phyloP scores from a whole-genome alignment of 2,888 invertebrate species.

The Oegoconia quadripuncta region DNA sequence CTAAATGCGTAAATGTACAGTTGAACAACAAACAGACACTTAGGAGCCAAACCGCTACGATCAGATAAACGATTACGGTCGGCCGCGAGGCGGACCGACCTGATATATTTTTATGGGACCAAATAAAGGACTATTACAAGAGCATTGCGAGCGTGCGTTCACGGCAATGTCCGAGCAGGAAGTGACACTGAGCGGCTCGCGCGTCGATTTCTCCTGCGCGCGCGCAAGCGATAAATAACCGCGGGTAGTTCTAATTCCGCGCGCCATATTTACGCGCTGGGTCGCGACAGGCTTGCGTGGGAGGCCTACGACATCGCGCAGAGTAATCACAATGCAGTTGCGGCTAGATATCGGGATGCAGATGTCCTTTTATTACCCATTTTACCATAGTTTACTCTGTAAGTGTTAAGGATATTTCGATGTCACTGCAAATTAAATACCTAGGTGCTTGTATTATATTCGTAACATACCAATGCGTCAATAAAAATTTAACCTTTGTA shows the following conservation, averaged over 20 bases:
- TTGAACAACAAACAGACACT: slow-evolving; percentile 26
- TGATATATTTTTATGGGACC: slow-evolving; percentile 54
- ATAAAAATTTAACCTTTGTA: too few relatives aligned
- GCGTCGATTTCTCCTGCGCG: slow-evolving; percentile 36
- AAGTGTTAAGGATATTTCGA: background rate
- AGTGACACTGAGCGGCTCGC: slow-evolving; percentile 42
- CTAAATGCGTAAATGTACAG: slow-evolving; percentile 9
- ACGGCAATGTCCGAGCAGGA: slow-evolving; percentile 52
- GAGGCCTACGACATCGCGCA: slow-evolving; percentile 39
- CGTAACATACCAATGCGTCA: too few relatives aligned
- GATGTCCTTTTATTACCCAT: slow-evolving; percentile 28
- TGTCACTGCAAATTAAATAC: too few relatives aligned
- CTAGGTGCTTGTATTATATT: too few relatives aligned
- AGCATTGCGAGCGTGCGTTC: slow-evolving; percentile 42
- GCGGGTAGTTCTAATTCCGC: slow-evolving; percentile 70
- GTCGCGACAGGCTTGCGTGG: slow-evolving; percentile 37
- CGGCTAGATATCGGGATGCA: slow-evolving; percentile 37
- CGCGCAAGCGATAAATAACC: slow-evolving; percentile 57
- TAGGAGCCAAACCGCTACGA: slow-evolving; percentile 22
- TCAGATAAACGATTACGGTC: slow-evolving; percentile 35
- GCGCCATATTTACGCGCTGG: slow-evolving; percentile 63
- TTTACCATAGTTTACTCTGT: slow-evolving; percentile 25
- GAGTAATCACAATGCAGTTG: slow-evolving; percentile 51
- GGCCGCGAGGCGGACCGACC: slow-evolving; percentile 15
- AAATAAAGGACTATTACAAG: slow-evolving; percentile 58